A percentile compares a stretch with the other conserved stretches of the same genome.
These are phyloP conservation scores for Calameuta filiformis DNA, from an alignment of 2,888 invertebrate species.

Conservation along the genomic window DNA sequence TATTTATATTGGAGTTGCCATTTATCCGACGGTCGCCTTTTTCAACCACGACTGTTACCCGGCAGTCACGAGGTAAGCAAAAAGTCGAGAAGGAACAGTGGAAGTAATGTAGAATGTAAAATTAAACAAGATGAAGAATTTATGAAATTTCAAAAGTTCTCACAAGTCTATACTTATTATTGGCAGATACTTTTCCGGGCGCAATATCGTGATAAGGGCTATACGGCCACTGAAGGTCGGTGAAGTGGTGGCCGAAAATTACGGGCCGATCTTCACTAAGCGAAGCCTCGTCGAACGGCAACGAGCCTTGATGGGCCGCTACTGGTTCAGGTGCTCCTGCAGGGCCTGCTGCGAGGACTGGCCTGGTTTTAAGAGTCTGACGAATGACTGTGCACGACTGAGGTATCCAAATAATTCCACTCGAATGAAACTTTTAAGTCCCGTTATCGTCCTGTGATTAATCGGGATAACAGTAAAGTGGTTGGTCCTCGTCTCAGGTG, in stretches of 20 bases:
- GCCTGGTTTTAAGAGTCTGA: conserved; percentile 75
- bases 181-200: conserved; percentile 79
- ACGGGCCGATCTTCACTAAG: conserved; percentile 82
- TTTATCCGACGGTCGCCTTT: conserved; percentile 81
- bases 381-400: conserved; percentile 62
- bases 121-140: neutral
- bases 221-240: conserved; percentile 74
- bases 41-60: conserved; percentile 90
- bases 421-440: neutral
- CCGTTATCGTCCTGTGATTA: neutral
- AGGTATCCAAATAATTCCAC: conserved; percentile 61
- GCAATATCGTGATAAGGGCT: conserved; percentile 77
- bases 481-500: conserved; percentile 65
- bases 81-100: too few species aligned
- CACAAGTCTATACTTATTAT: neutral
- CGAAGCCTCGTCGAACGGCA: conserved; percentile 71
- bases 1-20: conserved; percentile 75
- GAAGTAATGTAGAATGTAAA: too few species aligned
- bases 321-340: conserved; percentile 84
- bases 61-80: conserved; percentile 75
- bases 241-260: conserved; percentile 83
- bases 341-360: conserved; percentile 80
- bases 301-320: conserved; percentile 75
- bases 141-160: neutral
- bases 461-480: conserved; percentile 46